A percentile compares a stretch with the other conserved stretches of the same genome.
Conservation (phyloP, 2,113 vertebrate species). For the Cyanoderma ruficeps region DNA sequence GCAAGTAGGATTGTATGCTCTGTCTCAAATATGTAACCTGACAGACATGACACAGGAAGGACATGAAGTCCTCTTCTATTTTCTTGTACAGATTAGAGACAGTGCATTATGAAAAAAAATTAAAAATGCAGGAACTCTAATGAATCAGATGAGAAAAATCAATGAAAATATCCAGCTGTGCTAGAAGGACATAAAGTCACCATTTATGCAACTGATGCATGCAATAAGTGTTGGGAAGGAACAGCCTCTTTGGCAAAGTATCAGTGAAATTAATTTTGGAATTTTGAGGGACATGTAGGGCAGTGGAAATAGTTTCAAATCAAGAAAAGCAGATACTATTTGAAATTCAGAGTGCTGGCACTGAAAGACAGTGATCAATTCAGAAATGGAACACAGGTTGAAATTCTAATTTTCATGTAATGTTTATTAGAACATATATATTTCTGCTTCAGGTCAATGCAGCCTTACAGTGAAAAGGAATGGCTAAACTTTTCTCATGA, state of each 20-base stretch:
- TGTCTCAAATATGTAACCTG: constrained; percentile 5
- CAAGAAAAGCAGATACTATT: not conserved
- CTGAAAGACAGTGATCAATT: constrained; percentile 1
- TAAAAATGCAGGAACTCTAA: constrained; percentile 21
- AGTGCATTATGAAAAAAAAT: not conserved
- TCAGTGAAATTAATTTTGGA: constrained; percentile 54
- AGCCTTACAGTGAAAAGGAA: not conserved
- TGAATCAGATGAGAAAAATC: constrained; percentile 66
- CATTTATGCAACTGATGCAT: constrained; percentile 51
- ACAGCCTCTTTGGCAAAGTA: constrained; percentile 47
- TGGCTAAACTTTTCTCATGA: not conserved
- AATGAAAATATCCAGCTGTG: constrained; percentile 63
- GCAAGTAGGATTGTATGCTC: not conserved
- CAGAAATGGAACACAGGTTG: not conserved
- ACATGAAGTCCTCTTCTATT: constrained; percentile 24
- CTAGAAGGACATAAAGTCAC: constrained; percentile 56
- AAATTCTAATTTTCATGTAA: constrained; percentile 4
- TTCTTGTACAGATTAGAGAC: constrained; percentile 36
- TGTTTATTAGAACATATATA: not conserved
- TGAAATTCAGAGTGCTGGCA: constrained; percentile 11
- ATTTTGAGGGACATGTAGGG: constrained; percentile 39
- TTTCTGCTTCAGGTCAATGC: not conserved
- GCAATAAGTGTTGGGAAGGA: constrained; percentile 42
- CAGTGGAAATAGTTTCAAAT: constrained; percentile 54
- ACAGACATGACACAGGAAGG: constrained; percentile 13